Conservation (phyloP, 2,797 vertebrate genomes). For the Scleropages formosus region DNA sequence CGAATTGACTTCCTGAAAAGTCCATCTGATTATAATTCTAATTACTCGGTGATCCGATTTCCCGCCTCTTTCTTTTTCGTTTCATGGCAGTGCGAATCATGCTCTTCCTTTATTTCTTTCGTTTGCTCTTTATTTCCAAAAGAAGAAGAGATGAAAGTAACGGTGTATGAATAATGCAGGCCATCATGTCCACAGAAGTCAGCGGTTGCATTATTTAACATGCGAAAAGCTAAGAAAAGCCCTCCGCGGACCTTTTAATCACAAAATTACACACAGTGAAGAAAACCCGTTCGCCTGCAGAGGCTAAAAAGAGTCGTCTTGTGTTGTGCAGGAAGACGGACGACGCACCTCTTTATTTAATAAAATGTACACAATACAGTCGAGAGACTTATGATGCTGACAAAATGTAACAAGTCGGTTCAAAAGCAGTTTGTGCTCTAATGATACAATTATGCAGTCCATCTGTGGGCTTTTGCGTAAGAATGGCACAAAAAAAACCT, state of each 20-base stretch:
- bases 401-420: background rate
- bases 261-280: background rate
- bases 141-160: slow-evolving; percentile 24
- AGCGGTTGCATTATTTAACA: slow-evolving; percentile 32
- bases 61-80: background rate
- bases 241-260: slow-evolving; percentile 7
- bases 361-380: background rate
- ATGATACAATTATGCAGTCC: background rate
- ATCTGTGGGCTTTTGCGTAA: background rate
- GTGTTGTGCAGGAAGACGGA: background rate
- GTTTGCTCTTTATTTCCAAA: background rate
- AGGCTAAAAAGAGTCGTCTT: background rate
- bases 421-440: background rate
- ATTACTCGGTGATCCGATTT: background rate
- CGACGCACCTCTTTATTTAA: background rate
- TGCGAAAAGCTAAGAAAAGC: slow-evolving; percentile 21
- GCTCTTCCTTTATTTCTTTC: slow-evolving; percentile 4
- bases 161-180: slow-evolving; percentile 33
- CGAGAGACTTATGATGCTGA: background rate
- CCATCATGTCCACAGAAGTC: slow-evolving; percentile 1
- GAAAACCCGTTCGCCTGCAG: background rate
- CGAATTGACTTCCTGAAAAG: background rate
- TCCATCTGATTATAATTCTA: background rate
- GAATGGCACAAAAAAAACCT: too few relatives aligned
- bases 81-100: background rate